Evolutionary conservation across 2,888 invertebrate species (phyloP), one percentile per base, ranked within the genome.

Genomic region (Malachius bipustulatus): DNA sequence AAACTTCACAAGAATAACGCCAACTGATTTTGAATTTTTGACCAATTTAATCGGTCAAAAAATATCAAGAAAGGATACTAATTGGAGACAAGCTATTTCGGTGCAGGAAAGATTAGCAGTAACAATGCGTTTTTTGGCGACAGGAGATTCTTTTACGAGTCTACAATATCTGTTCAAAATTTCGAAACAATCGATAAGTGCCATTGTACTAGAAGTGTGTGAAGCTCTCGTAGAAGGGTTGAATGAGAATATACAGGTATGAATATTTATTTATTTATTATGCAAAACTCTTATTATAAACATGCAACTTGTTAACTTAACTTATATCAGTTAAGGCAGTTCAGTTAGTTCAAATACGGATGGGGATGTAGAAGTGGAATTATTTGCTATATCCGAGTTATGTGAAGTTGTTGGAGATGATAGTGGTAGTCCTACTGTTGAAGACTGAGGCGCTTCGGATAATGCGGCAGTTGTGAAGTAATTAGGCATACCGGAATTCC

Each of bases 131-230:
- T 19, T 19, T 19, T 19, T 19, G n/a, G 24, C 24, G 6, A 19
- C 24, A 8, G 24, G 24, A 19, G 24, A 19, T 8, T 19, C 24
- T 8, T 19, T 8, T 19, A 19, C n/a, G 6, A 19, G 6, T 19
- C n/a, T 19, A 19, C 24, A 19, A n/a, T 19, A 19, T n/a, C 24
- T 19, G 6, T 19, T 19, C 24, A 19, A n/a, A 19, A n/a, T 19
- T 19, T 19, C 24, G 6, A 19, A 19, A 19, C 24, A 19, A 19
- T 8, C 24, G 6, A 19, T 19, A 19, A 8, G 6, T 8, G n/a
- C 6, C n/a, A 8, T 19, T n/a, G n/a, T 19, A 8, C n/a, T n/a
- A 6, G 24, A 19, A 19, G 24, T 19, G 6, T 19, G 24, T 19
- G 24, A 19, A 8, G 24, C 24, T 19, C 24, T 19, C 6, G n/a